Evolutionary conservation across 2,113 vertebrate species (phyloP).

Genomic region (Bettongia penicillata): DNA sequence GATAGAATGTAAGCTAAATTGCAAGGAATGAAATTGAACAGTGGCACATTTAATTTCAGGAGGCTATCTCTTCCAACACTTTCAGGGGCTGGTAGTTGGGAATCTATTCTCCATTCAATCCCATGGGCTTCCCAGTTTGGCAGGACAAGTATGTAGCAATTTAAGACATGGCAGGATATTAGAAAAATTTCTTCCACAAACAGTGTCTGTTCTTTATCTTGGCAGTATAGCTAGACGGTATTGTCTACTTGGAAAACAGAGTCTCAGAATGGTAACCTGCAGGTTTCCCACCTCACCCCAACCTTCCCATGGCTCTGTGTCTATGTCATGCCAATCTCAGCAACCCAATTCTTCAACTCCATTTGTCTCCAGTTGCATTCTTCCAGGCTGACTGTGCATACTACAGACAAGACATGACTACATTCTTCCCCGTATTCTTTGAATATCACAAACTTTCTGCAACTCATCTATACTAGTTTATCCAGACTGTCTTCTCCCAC

Average conservation of each 20-base stretch:
- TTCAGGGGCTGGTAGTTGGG: background rate
- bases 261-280: no score
- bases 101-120: background rate
- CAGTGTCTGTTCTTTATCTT: background rate
- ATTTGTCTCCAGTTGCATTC: background rate
- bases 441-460: background rate
- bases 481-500: background rate
- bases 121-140: background rate
- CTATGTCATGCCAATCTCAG: no score
- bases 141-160: background rate
- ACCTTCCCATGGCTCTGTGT: no score
- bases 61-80: background rate
- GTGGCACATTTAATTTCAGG: background rate
- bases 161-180: background rate
- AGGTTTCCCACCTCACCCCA: no score
- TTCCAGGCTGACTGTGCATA: background rate
- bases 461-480: background rate
- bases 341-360: background rate
- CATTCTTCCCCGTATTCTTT: no score
- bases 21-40: background rate
- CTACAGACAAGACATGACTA: background rate
- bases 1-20: background rate
- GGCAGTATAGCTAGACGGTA: background rate
- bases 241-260: no score
- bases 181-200: background rate